Conservation (phyloP, 2,113 vertebrate genomes). For the Myrmophylax atrothorax region DNA sequence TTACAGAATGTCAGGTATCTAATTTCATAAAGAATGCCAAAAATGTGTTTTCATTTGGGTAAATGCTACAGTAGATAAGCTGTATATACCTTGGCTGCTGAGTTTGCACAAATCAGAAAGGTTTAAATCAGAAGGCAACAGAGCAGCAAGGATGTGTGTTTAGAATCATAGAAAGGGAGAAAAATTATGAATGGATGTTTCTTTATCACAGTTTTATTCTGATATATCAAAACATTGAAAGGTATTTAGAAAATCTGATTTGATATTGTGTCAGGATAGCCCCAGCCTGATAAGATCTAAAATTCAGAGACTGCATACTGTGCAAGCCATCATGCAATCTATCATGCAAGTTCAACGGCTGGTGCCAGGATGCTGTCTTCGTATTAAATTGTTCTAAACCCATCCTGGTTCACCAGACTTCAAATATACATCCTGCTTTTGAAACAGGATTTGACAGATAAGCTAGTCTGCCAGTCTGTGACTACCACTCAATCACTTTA, state of each 20-base stretch:
- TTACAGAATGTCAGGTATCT: neutral
- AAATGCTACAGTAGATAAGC: neutral
- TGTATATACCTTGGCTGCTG: neutral
- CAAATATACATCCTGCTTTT: too few species aligned
- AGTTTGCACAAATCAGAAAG: neutral
- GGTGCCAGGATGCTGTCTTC: too few species aligned
- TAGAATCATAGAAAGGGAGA: neutral
- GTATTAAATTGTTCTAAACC: too few species aligned
- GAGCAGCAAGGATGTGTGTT: neutral
- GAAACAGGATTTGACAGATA: too few species aligned
- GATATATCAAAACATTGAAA: neutral
- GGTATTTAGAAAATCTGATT: neutral
- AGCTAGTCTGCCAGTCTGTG: too few species aligned
- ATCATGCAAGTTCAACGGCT: too few species aligned
- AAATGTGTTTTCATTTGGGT: neutral
- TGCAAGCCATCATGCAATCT: too few species aligned
- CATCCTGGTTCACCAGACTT: too few species aligned
- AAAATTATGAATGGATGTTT: neutral
- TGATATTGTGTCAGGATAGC: neutral
- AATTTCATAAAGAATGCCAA: neutral
- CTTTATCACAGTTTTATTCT: neutral
- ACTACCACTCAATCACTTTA: too few species aligned
- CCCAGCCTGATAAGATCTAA: too few species aligned
- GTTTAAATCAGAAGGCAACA: conserved; percentile 4
- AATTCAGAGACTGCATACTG: too few species aligned